A percentile compares a stretch with the other conserved stretches of the same genome.
phyloP scores from a whole-genome alignment of 2,888 invertebrate genomes.

The Nomada flava region DNA sequence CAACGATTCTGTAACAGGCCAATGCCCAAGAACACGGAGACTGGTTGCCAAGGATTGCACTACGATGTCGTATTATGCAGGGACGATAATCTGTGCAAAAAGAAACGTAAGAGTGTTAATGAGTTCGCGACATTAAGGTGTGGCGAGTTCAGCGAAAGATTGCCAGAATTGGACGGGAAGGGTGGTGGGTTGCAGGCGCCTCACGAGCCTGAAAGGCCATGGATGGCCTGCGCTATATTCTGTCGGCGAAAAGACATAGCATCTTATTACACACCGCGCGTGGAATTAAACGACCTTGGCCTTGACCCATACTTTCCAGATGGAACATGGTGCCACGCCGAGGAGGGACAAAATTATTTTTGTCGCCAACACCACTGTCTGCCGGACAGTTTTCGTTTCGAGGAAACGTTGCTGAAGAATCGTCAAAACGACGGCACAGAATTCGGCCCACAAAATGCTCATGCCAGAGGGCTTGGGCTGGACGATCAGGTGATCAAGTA shows the following conservation, averaged over 20 bases:
- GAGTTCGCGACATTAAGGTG: conserved; percentile 89
- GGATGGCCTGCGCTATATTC: conserved; percentile 93
- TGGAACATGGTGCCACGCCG: conserved; percentile 92
- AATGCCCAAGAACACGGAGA: conserved; percentile 74
- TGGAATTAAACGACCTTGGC: conserved; percentile 90
- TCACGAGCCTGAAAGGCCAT: conserved; percentile 89
- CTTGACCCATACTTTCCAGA: conserved; percentile 90
- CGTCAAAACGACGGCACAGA: conserved; percentile 83
- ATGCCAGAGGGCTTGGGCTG: conserved; percentile 84
- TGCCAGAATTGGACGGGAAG: conserved; percentile 87
- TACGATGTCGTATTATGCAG: conserved; percentile 89
- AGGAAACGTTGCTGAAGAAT: conserved; percentile 63
- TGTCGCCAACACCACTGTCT: conserved; percentile 91
- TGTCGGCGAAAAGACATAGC: conserved; percentile 88
- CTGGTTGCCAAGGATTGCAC: conserved; percentile 87
- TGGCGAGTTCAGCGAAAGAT: conserved; percentile 86
- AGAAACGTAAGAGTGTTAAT: conserved; percentile 85
- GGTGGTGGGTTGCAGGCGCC: conserved; percentile 91
- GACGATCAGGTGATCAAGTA: conserved; percentile 86
- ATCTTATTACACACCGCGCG: conserved; percentile 90
- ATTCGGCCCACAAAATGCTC: conserved; percentile 88
- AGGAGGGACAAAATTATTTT: conserved; percentile 88
- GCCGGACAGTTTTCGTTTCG: conserved; percentile 85
- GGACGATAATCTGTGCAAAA: conserved; percentile 87
- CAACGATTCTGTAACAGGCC: conserved; percentile 87